Evolutionary conservation across 2,888 invertebrate genomes (phyloP).

Genomic region (Macrosoma leucophasiata): DNA sequence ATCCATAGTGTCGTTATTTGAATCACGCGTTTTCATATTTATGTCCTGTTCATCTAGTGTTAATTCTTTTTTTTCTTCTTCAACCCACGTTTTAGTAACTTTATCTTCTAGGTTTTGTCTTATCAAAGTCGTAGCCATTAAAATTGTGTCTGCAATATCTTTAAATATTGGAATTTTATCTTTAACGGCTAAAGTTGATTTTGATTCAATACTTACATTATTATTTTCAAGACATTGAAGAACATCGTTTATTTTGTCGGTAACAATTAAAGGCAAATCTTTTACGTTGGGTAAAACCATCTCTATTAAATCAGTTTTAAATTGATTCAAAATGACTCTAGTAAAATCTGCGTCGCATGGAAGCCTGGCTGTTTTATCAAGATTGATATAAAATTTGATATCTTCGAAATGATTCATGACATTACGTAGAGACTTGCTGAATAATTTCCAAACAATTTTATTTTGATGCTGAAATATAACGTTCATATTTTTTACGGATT

Average conservation of each 20-base stretch:
- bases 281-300: constrained; percentile 29
- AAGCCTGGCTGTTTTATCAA: constrained; percentile 64
- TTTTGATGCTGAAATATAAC: constrained; percentile 28
- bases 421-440: constrained; percentile 50
- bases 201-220: constrained; percentile 38
- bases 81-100: too few relatives aligned
- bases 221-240: constrained; percentile 32
- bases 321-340: constrained; percentile 52
- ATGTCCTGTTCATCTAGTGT: too few relatives aligned
- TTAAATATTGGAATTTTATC: constrained; percentile 62
- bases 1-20: too few relatives aligned
- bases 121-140: too few relatives aligned
- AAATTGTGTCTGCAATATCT: constrained; percentile 38
- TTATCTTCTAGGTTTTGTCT: too few relatives aligned
- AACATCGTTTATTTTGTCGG: constrained; percentile 24
- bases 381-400: constrained; percentile 63
- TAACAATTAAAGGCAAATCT: constrained; percentile 25
- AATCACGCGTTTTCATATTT: too few relatives aligned
- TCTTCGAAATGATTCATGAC: constrained; percentile 65
- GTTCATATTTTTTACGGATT: constrained; percentile 47
- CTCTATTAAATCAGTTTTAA: constrained; percentile 38
- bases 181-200: constrained; percentile 51
- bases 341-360: constrained; percentile 62
- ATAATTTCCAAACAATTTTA: constrained; percentile 37
- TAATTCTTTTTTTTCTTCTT: constrained; percentile 13